phyloP scores from a whole-genome alignment of 2,888 invertebrate species.

The Leucophenga maculata region DNA sequence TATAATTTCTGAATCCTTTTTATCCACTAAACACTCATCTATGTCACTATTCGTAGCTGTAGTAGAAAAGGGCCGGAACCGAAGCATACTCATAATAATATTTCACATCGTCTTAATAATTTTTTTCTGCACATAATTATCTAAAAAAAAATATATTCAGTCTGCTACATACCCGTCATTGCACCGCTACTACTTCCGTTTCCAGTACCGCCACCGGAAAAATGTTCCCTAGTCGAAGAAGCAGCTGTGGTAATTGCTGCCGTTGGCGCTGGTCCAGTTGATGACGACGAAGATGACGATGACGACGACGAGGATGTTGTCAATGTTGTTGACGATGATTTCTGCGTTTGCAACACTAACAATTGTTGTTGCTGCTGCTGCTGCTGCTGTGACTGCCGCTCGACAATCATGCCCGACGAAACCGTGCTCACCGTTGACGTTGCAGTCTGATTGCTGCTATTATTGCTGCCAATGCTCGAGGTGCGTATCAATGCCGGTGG shows the following conservation, averaged over 20 bases:
- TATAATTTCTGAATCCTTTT: too few species aligned
- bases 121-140: too few species aligned
- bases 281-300: too few species aligned
- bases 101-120: too few species aligned
- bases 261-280: conserved; percentile 37
- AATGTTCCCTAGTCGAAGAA: conserved; percentile 47
- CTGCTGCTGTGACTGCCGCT: conserved; percentile 33
- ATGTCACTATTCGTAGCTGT: too few species aligned
- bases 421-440: conserved; percentile 32
- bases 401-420: background rate
- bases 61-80: too few species aligned
- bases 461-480: conserved; percentile 53
- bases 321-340: too few species aligned
- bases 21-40: too few species aligned
- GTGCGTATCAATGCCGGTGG: conserved; percentile 56
- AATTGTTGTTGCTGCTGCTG: conserved; percentile 22
- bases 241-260: conserved; percentile 37
- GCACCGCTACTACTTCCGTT: conserved; percentile 50
- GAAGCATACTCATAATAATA: too few species aligned
- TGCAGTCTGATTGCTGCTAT: conserved; percentile 42
- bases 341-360: conserved; percentile 25
- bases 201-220: conserved; percentile 34
- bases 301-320: too few species aligned
- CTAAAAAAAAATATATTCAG: background rate
- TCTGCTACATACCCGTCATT: conserved; percentile 64